Evolutionary conservation across 2,888 invertebrate genomes (phyloP).

Genomic region (Poecilobothrus nobilitatus): DNA sequence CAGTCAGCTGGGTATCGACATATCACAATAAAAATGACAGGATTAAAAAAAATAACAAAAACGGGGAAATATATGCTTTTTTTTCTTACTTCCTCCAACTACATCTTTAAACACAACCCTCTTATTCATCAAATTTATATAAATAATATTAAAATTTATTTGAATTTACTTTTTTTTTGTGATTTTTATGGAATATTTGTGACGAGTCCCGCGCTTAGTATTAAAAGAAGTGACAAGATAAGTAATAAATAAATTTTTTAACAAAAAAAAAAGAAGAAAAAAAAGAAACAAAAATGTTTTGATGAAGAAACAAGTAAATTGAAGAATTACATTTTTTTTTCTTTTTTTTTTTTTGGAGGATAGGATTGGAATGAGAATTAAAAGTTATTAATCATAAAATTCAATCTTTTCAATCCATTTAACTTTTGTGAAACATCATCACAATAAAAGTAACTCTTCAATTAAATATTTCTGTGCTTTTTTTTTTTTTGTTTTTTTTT

Average conservation of each 20-base stretch:
- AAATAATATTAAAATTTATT: too few species aligned
- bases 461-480: not conserved
- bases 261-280: not conserved
- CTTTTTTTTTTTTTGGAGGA: too few species aligned
- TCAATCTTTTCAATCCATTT: constrained; percentile 6
- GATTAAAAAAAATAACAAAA: not conserved
- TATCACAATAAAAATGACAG: not conserved
- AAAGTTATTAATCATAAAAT: constrained; percentile 4
- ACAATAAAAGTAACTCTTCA: not conserved
- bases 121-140: too few species aligned
- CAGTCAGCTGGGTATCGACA: not conserved
- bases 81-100: too few species aligned
- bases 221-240: not conserved
- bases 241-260: not conserved
- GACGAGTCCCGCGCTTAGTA: too few species aligned
- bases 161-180: too few species aligned
- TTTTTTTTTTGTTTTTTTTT: not conserved
- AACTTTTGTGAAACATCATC: not conserved
- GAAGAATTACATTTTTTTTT: too few species aligned
- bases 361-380: not conserved
- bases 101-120: too few species aligned
- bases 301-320: too few species aligned
- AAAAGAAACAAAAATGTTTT: not conserved
- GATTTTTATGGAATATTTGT: too few species aligned
- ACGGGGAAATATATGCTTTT: too few species aligned